These are phyloP conservation scores for Ariopsis seemanni DNA, from an alignment of 2,113 vertebrate species.

Conservation along the genomic window DNA sequence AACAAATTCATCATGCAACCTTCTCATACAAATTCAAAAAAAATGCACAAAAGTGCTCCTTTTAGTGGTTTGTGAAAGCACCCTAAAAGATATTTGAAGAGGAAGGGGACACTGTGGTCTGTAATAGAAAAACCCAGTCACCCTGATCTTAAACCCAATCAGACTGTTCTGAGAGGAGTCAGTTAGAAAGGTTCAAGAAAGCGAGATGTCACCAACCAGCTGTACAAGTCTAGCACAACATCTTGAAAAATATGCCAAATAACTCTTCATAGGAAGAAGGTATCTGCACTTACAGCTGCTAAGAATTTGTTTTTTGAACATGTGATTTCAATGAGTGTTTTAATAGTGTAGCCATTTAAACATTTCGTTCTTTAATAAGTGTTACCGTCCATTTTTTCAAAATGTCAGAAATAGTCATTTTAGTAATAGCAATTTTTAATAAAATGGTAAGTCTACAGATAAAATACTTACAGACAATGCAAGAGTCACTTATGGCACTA, in stretches of 20 bases:
- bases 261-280: background rate
- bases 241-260: background rate
- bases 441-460: background rate
- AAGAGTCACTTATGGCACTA: background rate
- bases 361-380: background rate
- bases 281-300: background rate
- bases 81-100: conserved; percentile 9
- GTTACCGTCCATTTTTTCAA: background rate
- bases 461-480: background rate
- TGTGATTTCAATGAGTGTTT: background rate
- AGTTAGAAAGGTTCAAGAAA: background rate
- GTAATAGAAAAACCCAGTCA: background rate
- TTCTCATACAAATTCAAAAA: no score
- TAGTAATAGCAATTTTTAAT: background rate
- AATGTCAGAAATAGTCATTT: background rate
- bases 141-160: background rate
- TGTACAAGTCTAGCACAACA: background rate
- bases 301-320: background rate
- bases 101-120: background rate
- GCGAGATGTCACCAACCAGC: background rate
- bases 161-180: background rate
- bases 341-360: background rate
- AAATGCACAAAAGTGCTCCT: background rate
- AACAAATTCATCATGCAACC: background rate
- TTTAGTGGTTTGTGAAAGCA: background rate